Conservation (phyloP, 2,797 vertebrate species). For the Clarias pachynema region DNA sequence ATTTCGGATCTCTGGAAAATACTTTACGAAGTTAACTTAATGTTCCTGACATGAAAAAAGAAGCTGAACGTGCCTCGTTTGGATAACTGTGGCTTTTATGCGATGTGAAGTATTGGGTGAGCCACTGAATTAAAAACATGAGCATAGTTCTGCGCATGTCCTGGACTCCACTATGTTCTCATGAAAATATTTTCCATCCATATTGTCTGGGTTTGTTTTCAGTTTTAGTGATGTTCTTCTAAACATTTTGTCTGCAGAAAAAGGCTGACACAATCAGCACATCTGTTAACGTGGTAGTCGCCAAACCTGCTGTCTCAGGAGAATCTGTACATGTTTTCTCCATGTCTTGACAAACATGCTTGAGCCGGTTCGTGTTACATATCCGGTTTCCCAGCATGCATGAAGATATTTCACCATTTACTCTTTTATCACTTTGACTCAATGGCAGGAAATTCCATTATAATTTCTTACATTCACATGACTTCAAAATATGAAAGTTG, state of each 20-base stretch:
- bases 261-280: conserved; percentile 14
- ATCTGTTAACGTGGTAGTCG: conserved; percentile 29
- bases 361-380: not conserved
- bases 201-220: not conserved
- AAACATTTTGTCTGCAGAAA: not conserved
- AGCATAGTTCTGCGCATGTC: not conserved
- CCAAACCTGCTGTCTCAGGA: conserved; percentile 18
- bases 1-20: not conserved
- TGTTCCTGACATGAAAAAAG: not conserved
- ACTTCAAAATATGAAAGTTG: not conserved
- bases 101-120: not conserved
- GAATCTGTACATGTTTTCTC: not conserved
- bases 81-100: conserved; percentile 13
- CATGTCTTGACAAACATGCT: not conserved
- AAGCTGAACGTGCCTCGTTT: not conserved
- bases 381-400: not conserved
- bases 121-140: not conserved
- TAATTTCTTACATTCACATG: not conserved
- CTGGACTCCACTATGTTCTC: not conserved
- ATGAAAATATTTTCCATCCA: conserved; percentile 1
- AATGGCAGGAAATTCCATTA: conserved; percentile 3
- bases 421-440: not conserved
- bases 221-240: too few species aligned
- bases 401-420: not conserved
- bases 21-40: not conserved